These are phyloP conservation scores for Phalacrocorax aristotelis DNA, from an alignment of 2,113 vertebrate species.

Conservation along the genomic window DNA sequence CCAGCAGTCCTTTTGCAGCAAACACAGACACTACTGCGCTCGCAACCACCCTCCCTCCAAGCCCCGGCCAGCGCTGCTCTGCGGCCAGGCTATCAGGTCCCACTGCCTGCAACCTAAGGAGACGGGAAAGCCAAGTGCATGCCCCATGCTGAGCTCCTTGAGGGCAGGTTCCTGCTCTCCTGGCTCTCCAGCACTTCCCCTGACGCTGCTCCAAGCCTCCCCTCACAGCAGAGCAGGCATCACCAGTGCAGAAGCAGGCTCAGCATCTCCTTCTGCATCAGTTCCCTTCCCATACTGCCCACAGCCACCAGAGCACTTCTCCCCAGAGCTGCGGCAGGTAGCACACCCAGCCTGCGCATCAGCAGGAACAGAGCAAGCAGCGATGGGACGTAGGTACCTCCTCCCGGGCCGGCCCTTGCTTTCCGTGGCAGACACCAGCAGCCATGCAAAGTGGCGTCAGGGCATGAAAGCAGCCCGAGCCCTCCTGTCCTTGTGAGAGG, in stretches of 20 bases:
- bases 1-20: neutral
- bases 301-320: neutral
- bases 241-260: neutral
- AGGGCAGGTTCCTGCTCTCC: neutral
- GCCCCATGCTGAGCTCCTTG: neutral
- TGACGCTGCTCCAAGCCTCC: neutral
- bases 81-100: neutral
- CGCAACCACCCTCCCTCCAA: neutral
- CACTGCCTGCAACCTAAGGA: neutral
- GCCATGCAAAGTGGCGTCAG: accelerated
- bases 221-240: neutral
- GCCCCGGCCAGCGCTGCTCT: neutral
- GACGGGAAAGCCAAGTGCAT: neutral
- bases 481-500: neutral
- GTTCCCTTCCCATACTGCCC: neutral
- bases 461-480: accelerated
- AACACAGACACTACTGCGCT: neutral
- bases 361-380: neutral
- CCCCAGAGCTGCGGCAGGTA: neutral
- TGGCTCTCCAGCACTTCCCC: neutral
- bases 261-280: neutral
- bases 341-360: neutral
- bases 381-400: accelerated
- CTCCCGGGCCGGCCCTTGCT: neutral
- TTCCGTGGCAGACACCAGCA: neutral